phyloP scores from a whole-genome alignment of 2,797 vertebrate genomes.

The Falco peregrinus region DNA sequence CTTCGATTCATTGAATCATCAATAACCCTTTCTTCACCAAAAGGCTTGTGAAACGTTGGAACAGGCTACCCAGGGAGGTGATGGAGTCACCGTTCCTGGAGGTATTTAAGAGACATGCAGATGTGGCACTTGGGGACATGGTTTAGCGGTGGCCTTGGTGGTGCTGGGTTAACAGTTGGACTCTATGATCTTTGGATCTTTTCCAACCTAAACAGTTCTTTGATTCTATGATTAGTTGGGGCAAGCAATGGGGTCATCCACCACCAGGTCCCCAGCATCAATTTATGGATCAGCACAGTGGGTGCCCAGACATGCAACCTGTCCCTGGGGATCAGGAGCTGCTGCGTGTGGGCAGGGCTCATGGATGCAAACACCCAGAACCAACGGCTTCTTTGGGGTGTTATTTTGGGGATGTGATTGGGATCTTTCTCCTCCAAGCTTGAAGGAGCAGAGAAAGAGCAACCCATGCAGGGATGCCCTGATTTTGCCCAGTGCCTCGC shows the following conservation, averaged over 20 bases:
- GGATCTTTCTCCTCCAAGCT: not conserved
- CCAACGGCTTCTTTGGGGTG: not conserved
- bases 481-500: not conserved
- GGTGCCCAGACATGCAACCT: not conserved
- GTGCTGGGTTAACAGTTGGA: not conserved
- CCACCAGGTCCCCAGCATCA: not conserved
- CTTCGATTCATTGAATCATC: not conserved
- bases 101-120: not conserved
- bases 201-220: not conserved
- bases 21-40: not conserved
- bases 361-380: not conserved
- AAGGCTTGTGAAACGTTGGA: not conserved
- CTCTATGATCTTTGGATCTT: not conserved
- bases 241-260: not conserved
- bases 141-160: not conserved
- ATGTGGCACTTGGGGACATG: not conserved
- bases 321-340: not conserved
- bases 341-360: not conserved
- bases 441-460: not conserved
- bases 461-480: not conserved
- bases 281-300: accelerated
- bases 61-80: not conserved
- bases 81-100: not conserved
- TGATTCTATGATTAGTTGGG: not conserved
- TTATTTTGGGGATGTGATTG: not conserved